phyloP scores from a whole-genome alignment of 2,888 invertebrate genomes.

The Bombylius major region DNA sequence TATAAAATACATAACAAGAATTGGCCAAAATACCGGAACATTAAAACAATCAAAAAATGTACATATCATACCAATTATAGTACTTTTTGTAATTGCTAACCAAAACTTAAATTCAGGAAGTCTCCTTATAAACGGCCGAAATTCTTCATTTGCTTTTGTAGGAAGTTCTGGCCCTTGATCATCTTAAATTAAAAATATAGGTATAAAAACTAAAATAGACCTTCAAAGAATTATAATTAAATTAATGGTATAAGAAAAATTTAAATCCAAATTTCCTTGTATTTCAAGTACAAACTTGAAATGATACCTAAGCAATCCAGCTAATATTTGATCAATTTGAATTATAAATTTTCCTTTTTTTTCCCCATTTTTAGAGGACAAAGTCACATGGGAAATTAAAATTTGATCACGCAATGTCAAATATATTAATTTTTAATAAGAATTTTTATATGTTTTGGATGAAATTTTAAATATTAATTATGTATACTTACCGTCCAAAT shows the following conservation, averaged over 20 bases:
- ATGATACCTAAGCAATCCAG: too few species aligned
- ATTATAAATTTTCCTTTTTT: too few species aligned
- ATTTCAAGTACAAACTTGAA: too few species aligned
- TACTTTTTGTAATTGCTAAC: slow-evolving; percentile 93
- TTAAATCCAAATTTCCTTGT: background rate
- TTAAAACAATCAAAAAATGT: slow-evolving; percentile 97
- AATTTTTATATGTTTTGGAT: too few species aligned
- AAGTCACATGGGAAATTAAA: too few species aligned
- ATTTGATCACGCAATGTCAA: too few species aligned
- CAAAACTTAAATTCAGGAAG: slow-evolving; percentile 99
- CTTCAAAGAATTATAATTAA: background rate
- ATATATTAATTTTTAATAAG: too few species aligned
- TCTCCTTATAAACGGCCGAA: slow-evolving; percentile 91
- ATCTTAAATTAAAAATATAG: slow-evolving; percentile 20
- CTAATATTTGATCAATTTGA: too few species aligned
- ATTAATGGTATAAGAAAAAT: background rate
- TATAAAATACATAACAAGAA: slow-evolving; percentile 99
- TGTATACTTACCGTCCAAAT: slow-evolving; percentile 64
- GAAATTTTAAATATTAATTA: too few species aligned
- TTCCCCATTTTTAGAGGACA: too few species aligned
- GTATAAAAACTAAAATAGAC: background rate
- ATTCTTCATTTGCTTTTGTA: slow-evolving; percentile 91
- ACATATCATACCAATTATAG: slow-evolving; percentile 75
- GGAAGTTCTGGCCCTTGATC: slow-evolving; percentile 78
- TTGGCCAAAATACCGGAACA: slow-evolving; percentile 99